Conservation (phyloP, 2,797 vertebrate genomes). For the Gallinago nigripennis region DNA sequence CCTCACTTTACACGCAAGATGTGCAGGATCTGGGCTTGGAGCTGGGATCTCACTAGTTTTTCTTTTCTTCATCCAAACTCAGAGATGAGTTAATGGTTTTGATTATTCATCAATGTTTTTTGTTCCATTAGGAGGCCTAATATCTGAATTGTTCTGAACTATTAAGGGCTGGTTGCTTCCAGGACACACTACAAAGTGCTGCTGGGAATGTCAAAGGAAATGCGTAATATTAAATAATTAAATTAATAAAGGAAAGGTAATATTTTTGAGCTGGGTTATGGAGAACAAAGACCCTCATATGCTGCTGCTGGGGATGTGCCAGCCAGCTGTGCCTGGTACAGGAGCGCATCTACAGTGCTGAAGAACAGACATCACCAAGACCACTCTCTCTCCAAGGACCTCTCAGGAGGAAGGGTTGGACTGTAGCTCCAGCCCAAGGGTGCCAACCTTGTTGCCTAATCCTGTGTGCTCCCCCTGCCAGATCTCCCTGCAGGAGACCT, state of each 20-base stretch:
- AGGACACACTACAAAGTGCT: rapidly evolving
- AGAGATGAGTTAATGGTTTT: background rate
- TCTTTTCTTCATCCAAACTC: background rate
- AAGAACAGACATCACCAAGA: background rate
- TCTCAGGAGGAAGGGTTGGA: background rate
- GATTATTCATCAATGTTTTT: background rate
- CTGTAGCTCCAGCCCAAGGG: background rate
- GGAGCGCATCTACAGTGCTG: background rate
- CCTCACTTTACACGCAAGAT: rapidly evolving
- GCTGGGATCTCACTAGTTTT: background rate
- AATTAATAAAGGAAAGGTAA: no score
- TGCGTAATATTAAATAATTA: no score
- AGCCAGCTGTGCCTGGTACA: background rate
- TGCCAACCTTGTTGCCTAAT: rapidly evolving
- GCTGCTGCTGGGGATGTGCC: background rate
- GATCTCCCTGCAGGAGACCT: background rate
- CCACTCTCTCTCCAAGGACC: background rate
- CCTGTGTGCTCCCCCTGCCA: rapidly evolving
- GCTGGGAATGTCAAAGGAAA: background rate
- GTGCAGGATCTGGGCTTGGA: background rate
- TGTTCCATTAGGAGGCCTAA: background rate
- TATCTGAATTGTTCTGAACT: background rate
- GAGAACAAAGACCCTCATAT: rapidly evolving
- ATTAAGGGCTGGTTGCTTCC: background rate
- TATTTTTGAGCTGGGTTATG: background rate